These are phyloP conservation scores for Cephalopachus bancanus DNA, from an alignment of 2,797 vertebrate genomes.

Conservation along the genomic window DNA sequence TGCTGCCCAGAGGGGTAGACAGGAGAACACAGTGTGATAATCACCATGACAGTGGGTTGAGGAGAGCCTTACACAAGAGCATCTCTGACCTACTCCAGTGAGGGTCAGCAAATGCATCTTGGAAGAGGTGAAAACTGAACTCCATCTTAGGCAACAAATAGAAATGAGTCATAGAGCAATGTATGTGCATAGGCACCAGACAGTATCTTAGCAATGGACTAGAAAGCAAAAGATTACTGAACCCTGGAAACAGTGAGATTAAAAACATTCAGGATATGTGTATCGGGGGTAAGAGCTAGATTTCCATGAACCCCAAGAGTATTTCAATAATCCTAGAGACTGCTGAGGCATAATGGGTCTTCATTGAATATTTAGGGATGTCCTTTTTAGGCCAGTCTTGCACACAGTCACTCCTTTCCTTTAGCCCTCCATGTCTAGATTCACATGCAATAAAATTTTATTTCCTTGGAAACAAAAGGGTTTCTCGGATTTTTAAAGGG, in stretches of 20 bases:
- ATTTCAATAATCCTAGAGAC: not conserved
- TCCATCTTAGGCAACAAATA: not conserved
- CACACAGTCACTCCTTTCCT: rapidly evolving
- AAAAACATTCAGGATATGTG: not conserved
- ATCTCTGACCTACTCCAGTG: rapidly evolving
- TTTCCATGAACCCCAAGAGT: not conserved
- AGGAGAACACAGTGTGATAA: rapidly evolving
- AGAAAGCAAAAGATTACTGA: not conserved
- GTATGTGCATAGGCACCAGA: rapidly evolving
- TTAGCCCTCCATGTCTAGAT: not conserved
- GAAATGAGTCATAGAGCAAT: not conserved
- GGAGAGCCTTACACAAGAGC: not conserved
- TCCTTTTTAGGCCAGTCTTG: not conserved
- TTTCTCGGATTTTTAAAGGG: not conserved
- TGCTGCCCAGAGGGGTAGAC: not conserved
- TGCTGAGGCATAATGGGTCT: no score
- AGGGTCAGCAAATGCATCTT: not conserved
- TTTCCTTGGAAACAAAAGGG: not conserved
- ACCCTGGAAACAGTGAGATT: not conserved
- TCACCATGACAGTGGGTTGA: rapidly evolving
- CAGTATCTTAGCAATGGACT: not conserved
- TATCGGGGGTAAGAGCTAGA: not conserved
- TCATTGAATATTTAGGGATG: no score
- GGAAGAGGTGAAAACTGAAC: not conserved
- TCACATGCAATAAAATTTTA: not conserved